A percentile compares a stretch with the other conserved stretches of the same genome.
Evolutionary conservation across 2,888 invertebrate species (phyloP).

Genomic region (Hirtodrosophila trivittata): DNA sequence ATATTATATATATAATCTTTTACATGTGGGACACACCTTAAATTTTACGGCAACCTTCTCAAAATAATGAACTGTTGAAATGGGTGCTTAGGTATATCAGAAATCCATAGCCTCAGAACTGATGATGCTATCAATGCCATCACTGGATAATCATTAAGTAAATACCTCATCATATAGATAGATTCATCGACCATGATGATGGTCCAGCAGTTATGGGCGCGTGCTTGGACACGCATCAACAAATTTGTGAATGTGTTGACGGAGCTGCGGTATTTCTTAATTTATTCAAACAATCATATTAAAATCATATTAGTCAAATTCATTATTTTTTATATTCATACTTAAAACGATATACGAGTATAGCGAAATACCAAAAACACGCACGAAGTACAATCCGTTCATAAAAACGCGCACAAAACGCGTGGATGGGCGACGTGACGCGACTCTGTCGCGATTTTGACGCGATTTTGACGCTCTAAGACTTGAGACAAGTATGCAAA

Average conservation of each 20-base stretch:
- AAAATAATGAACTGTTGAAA: conserved; percentile 36
- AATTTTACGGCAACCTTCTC: conserved; percentile 34
- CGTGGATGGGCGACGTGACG: conserved; percentile 16
- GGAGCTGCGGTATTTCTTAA: conserved; percentile 14
- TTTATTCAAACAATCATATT: conserved; percentile 62
- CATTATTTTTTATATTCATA: conserved; percentile 27
- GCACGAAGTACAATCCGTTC: conserved; percentile 3
- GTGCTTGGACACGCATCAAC: conserved; percentile 46
- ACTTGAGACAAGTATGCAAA: conserved; percentile 55
- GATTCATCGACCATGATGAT: conserved; percentile 36
- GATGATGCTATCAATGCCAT: conserved; percentile 48
- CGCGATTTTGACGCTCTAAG: too few relatives aligned
- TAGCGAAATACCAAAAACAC: conserved; percentile 7
- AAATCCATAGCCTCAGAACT: conserved; percentile 42
- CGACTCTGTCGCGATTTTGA: conserved; percentile 33
- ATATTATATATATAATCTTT: too few relatives aligned
- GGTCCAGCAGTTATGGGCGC: conserved; percentile 23
- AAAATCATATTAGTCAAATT: conserved; percentile 67
- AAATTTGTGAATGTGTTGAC: conserved; percentile 26
- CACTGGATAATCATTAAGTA: conserved; percentile 12
- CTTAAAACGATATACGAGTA: conserved; percentile 1
- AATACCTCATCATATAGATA: neutral
- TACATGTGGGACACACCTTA: conserved; percentile 14
- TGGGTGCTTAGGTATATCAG: conserved; percentile 11
- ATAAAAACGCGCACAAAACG: conserved; percentile 37